phyloP scores from a whole-genome alignment of 1,140 invertebrate species.

The Drosophila nigromelanica region DNA sequence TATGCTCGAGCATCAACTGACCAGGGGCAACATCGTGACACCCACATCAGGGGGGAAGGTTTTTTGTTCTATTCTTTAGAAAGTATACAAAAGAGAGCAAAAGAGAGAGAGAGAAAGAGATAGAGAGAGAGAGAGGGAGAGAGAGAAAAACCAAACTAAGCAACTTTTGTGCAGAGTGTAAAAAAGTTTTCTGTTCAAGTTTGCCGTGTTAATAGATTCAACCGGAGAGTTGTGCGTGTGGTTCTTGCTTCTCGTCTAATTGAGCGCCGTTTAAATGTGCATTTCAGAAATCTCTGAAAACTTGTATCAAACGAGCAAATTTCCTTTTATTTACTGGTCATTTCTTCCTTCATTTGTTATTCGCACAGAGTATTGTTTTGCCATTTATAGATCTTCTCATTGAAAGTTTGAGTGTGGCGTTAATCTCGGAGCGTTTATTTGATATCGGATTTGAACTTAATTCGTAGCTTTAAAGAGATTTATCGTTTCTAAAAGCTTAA shows the following conservation, averaged over 20 bases:
- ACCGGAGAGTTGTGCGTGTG: not conserved
- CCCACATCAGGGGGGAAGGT: not conserved
- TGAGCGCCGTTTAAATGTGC: conserved; percentile 16
- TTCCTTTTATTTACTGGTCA: not conserved
- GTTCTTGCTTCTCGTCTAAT: conserved; percentile 9
- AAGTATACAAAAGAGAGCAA: not conserved
- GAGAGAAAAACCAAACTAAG: not conserved
- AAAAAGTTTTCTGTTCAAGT: conserved; percentile 1
- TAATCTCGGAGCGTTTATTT: too few relatives aligned
- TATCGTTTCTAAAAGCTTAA: too few relatives aligned
- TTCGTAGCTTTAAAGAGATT: too few relatives aligned
- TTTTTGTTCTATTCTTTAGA: too few relatives aligned
- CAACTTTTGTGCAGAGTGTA: not conserved
- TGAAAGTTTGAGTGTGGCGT: not conserved
- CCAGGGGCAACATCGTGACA: conserved; percentile 19
- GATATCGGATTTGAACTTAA: too few relatives aligned
- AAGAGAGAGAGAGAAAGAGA: not conserved
- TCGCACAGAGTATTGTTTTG: too few relatives aligned
- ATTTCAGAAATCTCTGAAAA: conserved; percentile 4
- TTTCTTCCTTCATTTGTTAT: not conserved
- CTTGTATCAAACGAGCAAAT: not conserved
- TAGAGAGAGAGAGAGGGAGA: not conserved
- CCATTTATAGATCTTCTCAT: not conserved
- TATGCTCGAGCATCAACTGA: conserved; percentile 64
- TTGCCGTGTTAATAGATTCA: conserved; percentile 14